Percentiles rank a stretch among this genome's conserved stretches.
These are phyloP conservation scores for Apotomis capreana DNA, from an alignment of 2,888 invertebrate species.

Conservation along the genomic window DNA sequence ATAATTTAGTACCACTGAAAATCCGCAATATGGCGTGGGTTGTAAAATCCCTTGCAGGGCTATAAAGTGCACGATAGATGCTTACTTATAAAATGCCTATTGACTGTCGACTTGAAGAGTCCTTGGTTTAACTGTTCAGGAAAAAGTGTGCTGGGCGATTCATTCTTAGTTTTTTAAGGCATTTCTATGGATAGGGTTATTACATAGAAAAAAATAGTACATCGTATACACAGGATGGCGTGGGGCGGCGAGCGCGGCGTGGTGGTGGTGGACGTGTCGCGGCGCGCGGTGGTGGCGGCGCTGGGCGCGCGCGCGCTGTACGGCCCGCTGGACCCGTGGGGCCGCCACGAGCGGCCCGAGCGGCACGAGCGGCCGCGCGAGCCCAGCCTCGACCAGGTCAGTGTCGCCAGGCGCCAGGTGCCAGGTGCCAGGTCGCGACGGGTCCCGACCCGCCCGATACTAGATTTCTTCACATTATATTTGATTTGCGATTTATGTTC, in stretches of 20 bases:
- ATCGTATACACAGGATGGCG: slow-evolving; percentile 89
- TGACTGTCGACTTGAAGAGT: no score
- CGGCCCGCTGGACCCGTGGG: slow-evolving; percentile 88
- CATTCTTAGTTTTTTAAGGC: no score
- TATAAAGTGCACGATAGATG: no score
- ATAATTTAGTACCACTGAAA: no score
- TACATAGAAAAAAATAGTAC: not conserved
- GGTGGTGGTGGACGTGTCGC: slow-evolving; percentile 96
- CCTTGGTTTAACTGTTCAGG: no score
- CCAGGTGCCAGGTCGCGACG: not conserved
- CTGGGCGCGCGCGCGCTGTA: slow-evolving; percentile 96
- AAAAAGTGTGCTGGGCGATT: no score
- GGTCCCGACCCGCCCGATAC: slow-evolving; percentile 22
- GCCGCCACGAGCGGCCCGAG: slow-evolving; percentile 89
- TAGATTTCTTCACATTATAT: slow-evolving; percentile 61
- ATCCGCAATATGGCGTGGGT: no score
- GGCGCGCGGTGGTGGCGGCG: slow-evolving; percentile 94
- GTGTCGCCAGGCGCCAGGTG: slow-evolving; percentile 44
- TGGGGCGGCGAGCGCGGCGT: slow-evolving; percentile 98
- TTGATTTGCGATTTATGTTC: slow-evolving; percentile 70
- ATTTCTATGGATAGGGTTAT: not conserved
- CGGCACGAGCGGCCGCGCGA: slow-evolving; percentile 90
- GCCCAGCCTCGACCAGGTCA: slow-evolving; percentile 96
- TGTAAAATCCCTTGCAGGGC: no score
- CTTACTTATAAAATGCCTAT: no score